Evolutionary conservation across 2,888 invertebrate genomes (phyloP), one percentile per base, ranked within the genome.

Genomic region (Brenthis ino): DNA sequence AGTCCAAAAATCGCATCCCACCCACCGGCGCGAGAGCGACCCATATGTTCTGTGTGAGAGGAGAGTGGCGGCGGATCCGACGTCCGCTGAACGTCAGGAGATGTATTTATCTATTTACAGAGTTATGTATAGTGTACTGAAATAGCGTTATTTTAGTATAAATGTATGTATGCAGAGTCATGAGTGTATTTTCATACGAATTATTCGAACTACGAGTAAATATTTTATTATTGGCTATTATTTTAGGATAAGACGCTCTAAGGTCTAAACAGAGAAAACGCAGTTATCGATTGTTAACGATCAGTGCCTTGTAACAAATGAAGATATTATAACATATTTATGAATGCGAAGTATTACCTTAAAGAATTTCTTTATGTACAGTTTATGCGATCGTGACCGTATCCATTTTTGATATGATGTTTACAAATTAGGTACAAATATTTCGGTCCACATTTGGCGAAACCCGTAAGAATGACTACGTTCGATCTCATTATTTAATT

Each of bases 401-500:
- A 69, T 68, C 73, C 70, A 50, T 66, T 71, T 72, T 69, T 73
- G 71, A 72, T 67, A 70, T 63, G 66, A 67, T 69, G 65, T 68
- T 64, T 71, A 71, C 65, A 57, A 68, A 71, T 69, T 71, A 70
- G 70, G 69, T 80, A 82, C 75, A 76, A 78, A 74, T 64, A 72
- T 72, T 75, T 81, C 77, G 82, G 80, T 82, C 82, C 82, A 82
- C 79, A 79, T 81, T 83, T 82, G 82, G 81, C 80, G 84, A 87
- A 87, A 87, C 90, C 88, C 89, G 85, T 86, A 83, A 84, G 82
- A 89, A 85, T 83, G 86, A 89, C 87, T 89, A 88, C 85, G 88
- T 91, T 89, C 89, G 92, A 93, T 93, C 92, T 93, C 92, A 93
- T 91, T 91, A 92, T 91, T 91, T 93, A 91, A 92, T 90, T 89